Conservation (phyloP, 2,888 invertebrate species). For the Athalia rosae region DNA sequence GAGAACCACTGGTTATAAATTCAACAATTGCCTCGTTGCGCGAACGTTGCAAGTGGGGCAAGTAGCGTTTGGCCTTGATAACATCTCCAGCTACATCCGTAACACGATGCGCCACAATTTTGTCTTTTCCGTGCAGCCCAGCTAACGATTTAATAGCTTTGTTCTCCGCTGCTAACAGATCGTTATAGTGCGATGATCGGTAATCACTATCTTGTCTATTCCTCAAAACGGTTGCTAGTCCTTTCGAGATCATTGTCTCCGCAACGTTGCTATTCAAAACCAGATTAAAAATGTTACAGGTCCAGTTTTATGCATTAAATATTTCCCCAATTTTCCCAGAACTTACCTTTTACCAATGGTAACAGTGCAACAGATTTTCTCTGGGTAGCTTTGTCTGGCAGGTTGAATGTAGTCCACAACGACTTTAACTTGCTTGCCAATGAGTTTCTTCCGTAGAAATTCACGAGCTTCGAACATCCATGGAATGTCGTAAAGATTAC, state of each 20-base stretch:
- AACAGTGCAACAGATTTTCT: conserved; percentile 96
- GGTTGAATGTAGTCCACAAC: conserved; percentile 97
- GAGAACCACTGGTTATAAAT: conserved; percentile 97
- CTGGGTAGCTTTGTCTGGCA: conserved; percentile 93
- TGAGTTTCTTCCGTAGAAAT: conserved; percentile 94
- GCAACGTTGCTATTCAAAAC: conserved; percentile 86
- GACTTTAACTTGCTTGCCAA: conserved; percentile 95
- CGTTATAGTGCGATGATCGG: conserved; percentile 94
- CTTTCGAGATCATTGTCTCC: conserved; percentile 93
- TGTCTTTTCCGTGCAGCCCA: conserved; percentile 92
- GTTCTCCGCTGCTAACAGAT: conserved; percentile 92
- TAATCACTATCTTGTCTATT: conserved; percentile 98
- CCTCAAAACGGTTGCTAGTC: conserved; percentile 93
- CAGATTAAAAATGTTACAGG: conserved; percentile 14
- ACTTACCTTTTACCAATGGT: conserved; percentile 85
- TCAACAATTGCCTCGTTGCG: conserved; percentile 95
- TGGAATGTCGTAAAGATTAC: conserved; percentile 97
- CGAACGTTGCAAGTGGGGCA: conserved; percentile 94
- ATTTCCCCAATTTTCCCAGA: conserved; percentile 9
- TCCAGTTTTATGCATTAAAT: neutral
- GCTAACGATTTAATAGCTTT: conserved; percentile 91
- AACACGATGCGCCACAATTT: conserved; percentile 87
- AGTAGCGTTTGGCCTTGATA: conserved; percentile 91
- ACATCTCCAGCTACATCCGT: conserved; percentile 91
- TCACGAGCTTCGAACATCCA: conserved; percentile 99